Evolutionary conservation across 2,113 vertebrate species (phyloP), one percentile per base, ranked within the genome.

Genomic region (Stictonetta naevosa): DNA sequence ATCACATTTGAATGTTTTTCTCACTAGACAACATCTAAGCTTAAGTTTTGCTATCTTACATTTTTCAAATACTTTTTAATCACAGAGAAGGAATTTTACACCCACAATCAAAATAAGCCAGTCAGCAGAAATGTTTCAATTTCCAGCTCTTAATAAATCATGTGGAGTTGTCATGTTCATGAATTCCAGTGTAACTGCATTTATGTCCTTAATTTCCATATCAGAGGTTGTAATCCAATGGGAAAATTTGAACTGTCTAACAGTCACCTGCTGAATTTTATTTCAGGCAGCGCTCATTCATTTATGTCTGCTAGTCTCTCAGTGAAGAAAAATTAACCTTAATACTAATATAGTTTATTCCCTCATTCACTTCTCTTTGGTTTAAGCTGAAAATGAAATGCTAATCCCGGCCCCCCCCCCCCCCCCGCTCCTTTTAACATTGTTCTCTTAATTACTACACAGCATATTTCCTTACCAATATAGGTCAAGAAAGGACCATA

Each of bases 81-180:
- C 23, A 23, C 34, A 69, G 33, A 59, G 72, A 92, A 91, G 56
- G 67, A 94, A 91, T 92, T 96, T 92, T 73, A 60, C 48, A 84
- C 81, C 46, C 59, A 52, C 68, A 95, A 60, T 71, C 58, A 92
- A 87, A 95, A 88, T 64, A 93, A 94, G 59, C 72, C 34, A 86
- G 56, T 96, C 89, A 92, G 84, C 55, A 95, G 79, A 95, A 94
- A 56, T 73, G 66, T 95, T 96, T 90, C 60, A 90, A 66, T 95
- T 96, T 90, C 72, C 76, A 95, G 25, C 88, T 88, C 80, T 81
- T 86, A 82, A 92, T 94, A 95, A 94, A 96, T 96, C 90, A 95
- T 50, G 60, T 7, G 25, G 66, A 92, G 55, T 88, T 93, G 83
- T 92, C 55, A 92, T 56, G 91, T 63, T 93, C 29, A 60, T 2